These are phyloP conservation scores for Neolamprologus fasciatus DNA, from an alignment of 2,113 vertebrate genomes.

Conservation along the genomic window DNA sequence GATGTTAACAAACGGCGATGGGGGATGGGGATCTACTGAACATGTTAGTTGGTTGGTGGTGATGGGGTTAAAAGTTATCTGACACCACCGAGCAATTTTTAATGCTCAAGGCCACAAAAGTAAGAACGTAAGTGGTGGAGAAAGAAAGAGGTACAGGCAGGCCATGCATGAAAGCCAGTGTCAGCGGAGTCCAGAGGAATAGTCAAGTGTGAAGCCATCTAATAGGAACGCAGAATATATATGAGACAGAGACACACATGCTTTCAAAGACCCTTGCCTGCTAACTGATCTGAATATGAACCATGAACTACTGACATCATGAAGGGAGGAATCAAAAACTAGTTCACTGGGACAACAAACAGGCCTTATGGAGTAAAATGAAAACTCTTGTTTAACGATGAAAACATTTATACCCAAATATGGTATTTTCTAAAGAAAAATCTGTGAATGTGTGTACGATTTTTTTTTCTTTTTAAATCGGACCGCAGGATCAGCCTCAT, in stretches of 20 bases:
- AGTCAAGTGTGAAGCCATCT: slow-evolving; percentile 65
- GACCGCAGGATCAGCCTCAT: slow-evolving; percentile 24
- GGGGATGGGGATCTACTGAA: background rate
- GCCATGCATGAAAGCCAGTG: slow-evolving; percentile 73
- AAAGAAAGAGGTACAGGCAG: slow-evolving; percentile 35
- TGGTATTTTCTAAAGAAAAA: background rate
- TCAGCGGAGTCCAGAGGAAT: slow-evolving; percentile 60
- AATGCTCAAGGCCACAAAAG: slow-evolving; percentile 53
- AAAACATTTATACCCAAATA: background rate
- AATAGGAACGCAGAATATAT: slow-evolving; percentile 70
- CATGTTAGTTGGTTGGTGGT: background rate
- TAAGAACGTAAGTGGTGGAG: background rate
- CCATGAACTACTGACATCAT: slow-evolving; percentile 30
- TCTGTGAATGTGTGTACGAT: background rate
- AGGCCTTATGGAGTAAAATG: background rate
- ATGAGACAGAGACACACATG: slow-evolving; percentile 22
- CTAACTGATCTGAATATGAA: slow-evolving; percentile 58
- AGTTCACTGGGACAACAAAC: background rate
- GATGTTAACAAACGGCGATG: background rate
- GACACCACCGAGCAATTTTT: slow-evolving; percentile 68
- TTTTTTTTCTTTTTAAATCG: background rate
- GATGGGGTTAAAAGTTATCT: slow-evolving; percentile 49
- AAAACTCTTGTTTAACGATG: background rate
- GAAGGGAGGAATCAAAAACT: background rate
- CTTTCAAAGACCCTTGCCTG: slow-evolving; percentile 49